These are phyloP conservation scores for Lasioglossum oenotherae DNA, from an alignment of 2,888 invertebrate genomes.

Conservation along the genomic window DNA sequence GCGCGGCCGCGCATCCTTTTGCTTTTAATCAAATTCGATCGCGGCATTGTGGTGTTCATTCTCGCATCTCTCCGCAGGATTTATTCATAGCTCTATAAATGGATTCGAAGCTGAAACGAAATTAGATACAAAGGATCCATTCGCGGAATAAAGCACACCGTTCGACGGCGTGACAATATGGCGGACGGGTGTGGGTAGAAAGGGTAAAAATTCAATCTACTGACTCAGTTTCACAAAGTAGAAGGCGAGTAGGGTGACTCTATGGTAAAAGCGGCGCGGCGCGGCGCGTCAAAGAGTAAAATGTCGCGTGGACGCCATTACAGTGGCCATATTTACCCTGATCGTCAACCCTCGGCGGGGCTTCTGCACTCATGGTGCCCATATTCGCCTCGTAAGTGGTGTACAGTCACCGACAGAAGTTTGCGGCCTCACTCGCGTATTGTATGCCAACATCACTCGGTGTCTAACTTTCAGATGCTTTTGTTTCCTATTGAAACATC, in stretches of 20 bases:
- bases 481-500: background rate
- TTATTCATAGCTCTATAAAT: background rate
- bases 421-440: background rate
- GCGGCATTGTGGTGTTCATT: background rate
- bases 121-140: background rate
- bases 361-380: slow-evolving; percentile 74
- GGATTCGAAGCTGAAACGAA: background rate
- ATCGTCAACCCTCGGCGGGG: slow-evolving; percentile 73
- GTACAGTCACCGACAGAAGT: slow-evolving; percentile 76
- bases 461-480: background rate
- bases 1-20: background rate
- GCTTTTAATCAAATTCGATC: background rate
- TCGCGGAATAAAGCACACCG: background rate
- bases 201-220: slow-evolving; percentile 22
- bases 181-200: background rate
- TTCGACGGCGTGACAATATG: background rate
- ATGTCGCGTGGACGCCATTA: slow-evolving; percentile 79
- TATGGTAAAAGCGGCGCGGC: slow-evolving; percentile 32
- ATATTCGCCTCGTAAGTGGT: slow-evolving; percentile 72
- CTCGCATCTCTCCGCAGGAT: background rate
- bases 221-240: slow-evolving; percentile 12
- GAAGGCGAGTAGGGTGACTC: slow-evolving; percentile 17
- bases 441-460: background rate
- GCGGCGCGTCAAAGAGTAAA: slow-evolving; percentile 63
- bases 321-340: slow-evolving; percentile 83